phyloP scores from a whole-genome alignment of 2,888 invertebrate genomes.

The Eupeodes latifasciatus region DNA sequence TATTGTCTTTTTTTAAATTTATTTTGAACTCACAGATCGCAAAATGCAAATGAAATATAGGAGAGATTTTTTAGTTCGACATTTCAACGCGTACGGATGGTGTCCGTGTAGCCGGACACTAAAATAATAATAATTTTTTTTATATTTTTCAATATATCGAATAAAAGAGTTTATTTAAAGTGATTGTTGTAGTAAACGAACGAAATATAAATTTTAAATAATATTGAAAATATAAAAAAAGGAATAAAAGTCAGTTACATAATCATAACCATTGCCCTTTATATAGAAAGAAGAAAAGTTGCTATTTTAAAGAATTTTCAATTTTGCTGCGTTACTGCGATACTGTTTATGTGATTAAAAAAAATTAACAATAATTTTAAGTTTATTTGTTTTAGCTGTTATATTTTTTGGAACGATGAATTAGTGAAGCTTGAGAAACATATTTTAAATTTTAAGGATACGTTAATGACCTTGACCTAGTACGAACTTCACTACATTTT shows the following conservation, averaged over 20 bases:
- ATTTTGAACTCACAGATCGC: conserved; percentile 41
- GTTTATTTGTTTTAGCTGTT: neutral
- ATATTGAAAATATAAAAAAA: conserved; percentile 9
- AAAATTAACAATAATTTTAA: neutral
- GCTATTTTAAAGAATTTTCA: conserved; percentile 58
- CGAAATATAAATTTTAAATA: conserved; percentile 29
- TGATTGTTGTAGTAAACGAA: conserved; percentile 62
- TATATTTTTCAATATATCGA: conserved; percentile 39
- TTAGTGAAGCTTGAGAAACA: too few relatives aligned
- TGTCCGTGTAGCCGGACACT: conserved; percentile 79
- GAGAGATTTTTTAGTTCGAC: conserved; percentile 79
- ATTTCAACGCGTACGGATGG: conserved; percentile 81
- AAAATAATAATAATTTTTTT: conserved; percentile 65
- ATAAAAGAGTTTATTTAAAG: conserved; percentile 41
- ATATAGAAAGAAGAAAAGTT: neutral
- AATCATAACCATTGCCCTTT: conserved; percentile 32
- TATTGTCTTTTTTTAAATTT: neutral
- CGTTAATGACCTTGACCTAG: conserved; percentile 71
- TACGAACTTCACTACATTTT: conserved; percentile 17
- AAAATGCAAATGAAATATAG: conserved; percentile 60
- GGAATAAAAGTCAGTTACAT: conserved; percentile 56
- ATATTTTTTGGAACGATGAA: neutral
- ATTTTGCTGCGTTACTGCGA: conserved; percentile 16
- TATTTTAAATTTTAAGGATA: neutral
- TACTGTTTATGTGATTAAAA: conserved; percentile 28